A percentile compares a stretch with the other conserved stretches of the same genome.
Conservation (phyloP, 92 coral and sea anemone species). For the Heteractis magnifica region DNA sequence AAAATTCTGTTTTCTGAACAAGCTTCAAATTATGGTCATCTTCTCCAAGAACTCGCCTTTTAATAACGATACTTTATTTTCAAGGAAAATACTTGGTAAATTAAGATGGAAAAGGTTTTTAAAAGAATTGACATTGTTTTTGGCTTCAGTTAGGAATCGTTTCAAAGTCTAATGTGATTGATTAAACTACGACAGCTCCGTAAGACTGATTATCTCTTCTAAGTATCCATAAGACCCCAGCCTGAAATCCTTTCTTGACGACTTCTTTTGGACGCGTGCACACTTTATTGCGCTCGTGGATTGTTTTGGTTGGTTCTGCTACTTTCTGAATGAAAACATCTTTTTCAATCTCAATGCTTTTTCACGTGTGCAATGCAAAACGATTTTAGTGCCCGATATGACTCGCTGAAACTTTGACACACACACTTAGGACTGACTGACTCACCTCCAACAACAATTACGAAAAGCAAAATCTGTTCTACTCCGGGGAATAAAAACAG, state of each 20-base stretch:
- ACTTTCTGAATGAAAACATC: not conserved
- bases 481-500: not conserved
- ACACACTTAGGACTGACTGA: not conserved
- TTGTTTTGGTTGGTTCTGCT: no score
- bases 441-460: not conserved
- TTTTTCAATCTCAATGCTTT: not conserved
- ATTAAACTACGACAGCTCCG: not conserved
- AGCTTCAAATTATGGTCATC: no score
- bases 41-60: no score
- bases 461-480: not conserved
- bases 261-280: not conserved
- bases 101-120: not conserved
- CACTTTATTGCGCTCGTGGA: not conserved
- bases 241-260: not conserved
- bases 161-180: not conserved
- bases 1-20: no score
- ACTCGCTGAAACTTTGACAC: not conserved
- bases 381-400: not conserved
- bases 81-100: not conserved
- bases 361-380: not conserved
- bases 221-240: slow-evolving; percentile 6
- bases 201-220: slow-evolving; percentile 3
- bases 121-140: not conserved
- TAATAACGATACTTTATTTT: not conserved
- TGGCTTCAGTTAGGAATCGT: not conserved